A percentile compares a stretch with the other conserved stretches of the same genome.
These are phyloP conservation scores for Pelagia noctiluca DNA, from an alignment of 30 jellyfish, hydroid and myxozoan genomes.

Conservation along the genomic window DNA sequence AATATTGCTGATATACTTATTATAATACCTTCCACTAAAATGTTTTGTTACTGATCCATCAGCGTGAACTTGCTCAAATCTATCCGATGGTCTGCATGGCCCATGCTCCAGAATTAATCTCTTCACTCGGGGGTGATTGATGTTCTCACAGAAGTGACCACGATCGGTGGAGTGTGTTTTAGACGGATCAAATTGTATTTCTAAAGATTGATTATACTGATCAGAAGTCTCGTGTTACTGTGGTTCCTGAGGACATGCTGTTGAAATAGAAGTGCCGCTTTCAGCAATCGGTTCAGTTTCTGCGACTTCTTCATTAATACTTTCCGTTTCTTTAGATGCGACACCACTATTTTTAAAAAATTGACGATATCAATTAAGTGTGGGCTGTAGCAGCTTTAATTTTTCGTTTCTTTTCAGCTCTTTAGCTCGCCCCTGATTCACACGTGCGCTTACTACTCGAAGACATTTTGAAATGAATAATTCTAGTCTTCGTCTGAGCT, in stretches of 20 bases:
- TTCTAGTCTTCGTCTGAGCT: no score
- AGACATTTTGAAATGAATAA: no score
- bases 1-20: not conserved
- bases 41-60: constrained; percentile 13
- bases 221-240: not conserved
- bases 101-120: constrained; percentile 37
- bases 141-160: constrained; percentile 26
- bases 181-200: constrained; percentile 21
- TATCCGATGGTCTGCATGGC: constrained; percentile 41
- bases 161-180: constrained; percentile 43
- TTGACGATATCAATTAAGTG: no score
- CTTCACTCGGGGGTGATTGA: not conserved
- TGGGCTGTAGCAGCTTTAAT: no score
- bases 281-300: not conserved
- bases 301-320: no score
- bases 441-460: no score
- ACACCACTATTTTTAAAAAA: no score
- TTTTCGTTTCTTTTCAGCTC: no score
- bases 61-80: not conserved
- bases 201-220: not conserved
- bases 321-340: no score
- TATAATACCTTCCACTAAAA: constrained; percentile 3
- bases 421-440: no score
- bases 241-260: not conserved
- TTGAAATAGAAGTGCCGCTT: no score